Evolutionary conservation across 2,113 vertebrate genomes (phyloP), one percentile per base, ranked within the genome.

Genomic region (Perca flavescens): DNA sequence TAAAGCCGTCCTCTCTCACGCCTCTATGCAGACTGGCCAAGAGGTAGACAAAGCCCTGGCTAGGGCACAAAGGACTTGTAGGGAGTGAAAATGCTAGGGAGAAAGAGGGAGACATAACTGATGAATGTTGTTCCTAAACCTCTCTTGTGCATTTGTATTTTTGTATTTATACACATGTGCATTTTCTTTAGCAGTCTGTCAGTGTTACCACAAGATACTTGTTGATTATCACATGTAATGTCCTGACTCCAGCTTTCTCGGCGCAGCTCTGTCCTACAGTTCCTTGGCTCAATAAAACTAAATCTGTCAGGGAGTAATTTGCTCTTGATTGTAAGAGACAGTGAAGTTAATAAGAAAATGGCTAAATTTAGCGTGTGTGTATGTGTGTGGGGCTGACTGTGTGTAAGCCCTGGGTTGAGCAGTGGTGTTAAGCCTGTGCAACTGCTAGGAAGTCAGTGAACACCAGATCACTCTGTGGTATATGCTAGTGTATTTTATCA

Each of bases 1-100:
- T 64, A 28, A 5, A 64, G 40, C 31, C 25, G 69, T 61, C 83
- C 70, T 89, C 82, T 91, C 88, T 83, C 84, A 88, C 13, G 77
- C 67, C 66, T 80, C 65, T 13, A 15, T 53, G 60, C 22, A 47
- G 54, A 65, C 84, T 14, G 16, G 58, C 66, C 57, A 73, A 67
- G 78, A 86, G 75, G 64, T 74, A 63, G 64, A 77, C 10, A 1
- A 50, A 80, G 36, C 63, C 79, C 66, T 68, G 67, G 64, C 40
- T 0, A 0, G 15, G 15, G 16, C 63, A 43, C 47, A 62, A 46
- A 79, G 47, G 28, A 76, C 25, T 46, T 21, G 69, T 58, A 40
- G 68, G 68, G 68, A 80, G 72, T 68, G 60, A 75, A 64, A 53
- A 34, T 64, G 43, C 19, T 17, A 46, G 17, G 52, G 46, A 46